Evolutionary conservation across 2,113 vertebrate species (phyloP).

Genomic region (Puffinus mauretanicus): DNA sequence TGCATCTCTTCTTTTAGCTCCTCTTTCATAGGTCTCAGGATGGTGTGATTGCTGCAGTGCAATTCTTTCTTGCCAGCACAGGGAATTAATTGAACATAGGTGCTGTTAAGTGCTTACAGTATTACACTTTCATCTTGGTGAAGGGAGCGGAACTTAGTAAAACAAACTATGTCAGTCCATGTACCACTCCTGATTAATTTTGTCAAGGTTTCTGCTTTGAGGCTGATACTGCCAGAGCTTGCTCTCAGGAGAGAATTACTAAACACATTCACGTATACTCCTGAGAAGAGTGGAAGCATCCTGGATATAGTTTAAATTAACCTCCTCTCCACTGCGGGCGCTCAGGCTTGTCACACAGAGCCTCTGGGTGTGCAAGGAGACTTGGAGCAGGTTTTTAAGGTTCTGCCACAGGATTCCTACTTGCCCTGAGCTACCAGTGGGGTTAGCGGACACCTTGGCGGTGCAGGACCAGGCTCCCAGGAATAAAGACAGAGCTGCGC

Average conservation of each 20-base stretch:
- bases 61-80: not conserved
- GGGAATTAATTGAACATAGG: conserved; percentile 7
- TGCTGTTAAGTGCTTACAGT: conserved; percentile 2
- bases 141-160: conserved; percentile 31
- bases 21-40: not conserved
- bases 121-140: not conserved
- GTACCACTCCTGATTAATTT: conserved; percentile 55
- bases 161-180: conserved; percentile 57
- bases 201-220: conserved; percentile 45
- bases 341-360: not conserved
- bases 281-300: conserved; percentile 8
- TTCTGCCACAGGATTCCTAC: not conserved
- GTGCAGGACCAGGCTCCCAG: not conserved
- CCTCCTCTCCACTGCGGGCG: not conserved
- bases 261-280: conserved; percentile 22
- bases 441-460: not conserved
- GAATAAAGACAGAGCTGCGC: not conserved
- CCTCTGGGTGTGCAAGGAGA: not conserved
- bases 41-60: not conserved
- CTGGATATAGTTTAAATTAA: conserved; percentile 16
- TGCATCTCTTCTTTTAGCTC: not conserved
- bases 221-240: not conserved
- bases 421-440: not conserved
- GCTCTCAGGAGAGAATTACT: conserved; percentile 10
- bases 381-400: not conserved